Evolutionary conservation across 2,113 vertebrate species (phyloP).

Genomic region (Corythornis vintsioides): DNA sequence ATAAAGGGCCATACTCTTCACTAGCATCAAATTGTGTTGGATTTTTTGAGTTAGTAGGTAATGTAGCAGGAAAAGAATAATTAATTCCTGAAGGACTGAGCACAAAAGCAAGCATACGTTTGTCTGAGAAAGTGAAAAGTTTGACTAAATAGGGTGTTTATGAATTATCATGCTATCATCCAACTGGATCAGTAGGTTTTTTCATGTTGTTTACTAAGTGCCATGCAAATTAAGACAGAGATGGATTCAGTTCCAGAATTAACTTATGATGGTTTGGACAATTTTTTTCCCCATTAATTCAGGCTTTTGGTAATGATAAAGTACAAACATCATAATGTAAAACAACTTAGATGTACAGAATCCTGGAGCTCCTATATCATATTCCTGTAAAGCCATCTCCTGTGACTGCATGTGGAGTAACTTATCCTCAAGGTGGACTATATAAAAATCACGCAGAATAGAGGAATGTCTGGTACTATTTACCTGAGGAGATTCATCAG

Average conservation of each 20-base stretch:
- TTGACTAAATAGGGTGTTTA: constrained; percentile 11
- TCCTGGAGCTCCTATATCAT: background rate
- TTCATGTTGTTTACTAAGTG: constrained; percentile 4
- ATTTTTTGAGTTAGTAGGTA: constrained; percentile 26
- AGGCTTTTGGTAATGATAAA: background rate
- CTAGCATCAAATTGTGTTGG: constrained; percentile 4
- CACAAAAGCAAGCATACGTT: background rate
- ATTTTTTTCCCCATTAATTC: background rate
- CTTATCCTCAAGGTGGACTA: background rate
- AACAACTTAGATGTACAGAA: background rate
- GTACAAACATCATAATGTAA: background rate
- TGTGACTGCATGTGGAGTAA: background rate
- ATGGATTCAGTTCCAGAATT: background rate
- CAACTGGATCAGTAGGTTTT: constrained; percentile 8
- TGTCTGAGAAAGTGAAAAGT: constrained; percentile 29
- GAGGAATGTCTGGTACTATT: background rate
- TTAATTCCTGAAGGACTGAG: constrained; percentile 29
- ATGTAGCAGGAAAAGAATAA: constrained; percentile 28
- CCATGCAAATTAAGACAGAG: constrained; percentile 12
- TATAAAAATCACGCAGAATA: background rate
- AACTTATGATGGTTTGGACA: background rate
- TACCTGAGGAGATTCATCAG: background rate
- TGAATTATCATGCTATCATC: background rate
- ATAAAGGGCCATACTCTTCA: constrained; percentile 26
- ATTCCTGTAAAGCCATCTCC: background rate